phyloP scores from a whole-genome alignment of 2,888 invertebrate genomes.

The Gymnocheta viridis region DNA sequence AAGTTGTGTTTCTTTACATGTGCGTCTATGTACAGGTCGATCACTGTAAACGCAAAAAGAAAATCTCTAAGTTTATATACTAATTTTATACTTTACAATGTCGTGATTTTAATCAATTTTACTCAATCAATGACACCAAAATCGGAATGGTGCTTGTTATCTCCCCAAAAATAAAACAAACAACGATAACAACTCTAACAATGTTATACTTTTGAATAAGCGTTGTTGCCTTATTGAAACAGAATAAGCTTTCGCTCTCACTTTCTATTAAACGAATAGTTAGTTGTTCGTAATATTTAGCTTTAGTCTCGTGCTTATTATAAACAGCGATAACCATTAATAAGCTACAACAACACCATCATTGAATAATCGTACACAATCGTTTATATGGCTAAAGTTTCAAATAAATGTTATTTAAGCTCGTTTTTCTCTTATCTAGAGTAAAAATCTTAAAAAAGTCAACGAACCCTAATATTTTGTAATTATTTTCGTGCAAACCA shows the following conservation, averaged over 20 bases:
- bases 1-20: not conserved
- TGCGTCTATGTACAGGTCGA: not conserved
- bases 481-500: not conserved
- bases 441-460: constrained; percentile 18
- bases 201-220: not conserved
- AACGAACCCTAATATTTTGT: constrained; percentile 33
- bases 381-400: not conserved
- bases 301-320: constrained; percentile 65
- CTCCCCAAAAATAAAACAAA: not conserved
- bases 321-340: not conserved
- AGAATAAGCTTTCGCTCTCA: constrained; percentile 64
- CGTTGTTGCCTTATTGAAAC: not conserved
- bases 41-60: not conserved
- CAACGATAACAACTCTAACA: not conserved
- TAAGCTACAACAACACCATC: not conserved
- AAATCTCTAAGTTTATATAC: not conserved
- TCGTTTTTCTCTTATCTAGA: not conserved
- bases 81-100: not conserved
- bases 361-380: not conserved
- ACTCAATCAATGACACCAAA: not conserved
- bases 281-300: constrained; percentile 12
- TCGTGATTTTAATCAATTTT: constrained; percentile 1
- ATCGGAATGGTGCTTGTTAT: not conserved
- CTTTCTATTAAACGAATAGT: constrained; percentile 34
- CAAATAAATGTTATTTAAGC: constrained; percentile 33